phyloP scores from a whole-genome alignment of 2,797 vertebrate species.

The Sarcophilus harrisii region DNA sequence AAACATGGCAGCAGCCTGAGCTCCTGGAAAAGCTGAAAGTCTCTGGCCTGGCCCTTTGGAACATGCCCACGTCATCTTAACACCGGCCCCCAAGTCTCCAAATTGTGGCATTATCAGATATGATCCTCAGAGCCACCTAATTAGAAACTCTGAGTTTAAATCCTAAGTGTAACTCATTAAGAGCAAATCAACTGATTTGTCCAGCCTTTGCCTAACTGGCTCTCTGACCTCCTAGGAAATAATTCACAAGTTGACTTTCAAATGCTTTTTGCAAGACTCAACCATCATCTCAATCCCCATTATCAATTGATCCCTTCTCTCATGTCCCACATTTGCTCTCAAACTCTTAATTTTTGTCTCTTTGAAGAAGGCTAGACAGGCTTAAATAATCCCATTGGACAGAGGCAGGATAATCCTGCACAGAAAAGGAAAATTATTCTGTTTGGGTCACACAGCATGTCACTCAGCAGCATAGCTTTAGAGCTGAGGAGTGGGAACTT shows the following conservation, averaged over 20 bases:
- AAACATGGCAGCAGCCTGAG: not conserved
- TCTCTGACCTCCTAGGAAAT: slow-evolving; percentile 5
- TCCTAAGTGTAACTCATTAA: not conserved
- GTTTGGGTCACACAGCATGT: too few relatives aligned
- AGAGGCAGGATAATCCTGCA: not conserved
- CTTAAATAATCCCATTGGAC: not conserved
- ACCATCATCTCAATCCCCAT: not conserved
- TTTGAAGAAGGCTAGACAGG: not conserved
- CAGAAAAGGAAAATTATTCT: not conserved
- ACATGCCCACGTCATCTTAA: not conserved
- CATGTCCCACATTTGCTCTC: not conserved
- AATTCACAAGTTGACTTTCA: not conserved
- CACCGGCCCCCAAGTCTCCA: not conserved
- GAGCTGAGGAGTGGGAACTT: not conserved
- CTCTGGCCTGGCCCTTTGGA: not conserved
- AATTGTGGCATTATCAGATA: not conserved
- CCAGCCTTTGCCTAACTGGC: slow-evolving; percentile 20
- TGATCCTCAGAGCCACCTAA: not conserved
- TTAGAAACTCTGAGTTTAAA: slow-evolving; percentile 14
- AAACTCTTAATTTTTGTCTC: not conserved
- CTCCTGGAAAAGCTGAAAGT: not conserved
- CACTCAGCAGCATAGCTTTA: not conserved
- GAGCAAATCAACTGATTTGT: not conserved
- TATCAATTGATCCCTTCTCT: not conserved
- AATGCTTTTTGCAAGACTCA: not conserved